Percentiles rank a stretch among this genome's conserved stretches.
These are phyloP conservation scores for Gymnogyps californianus DNA, from an alignment of 2,113 vertebrate genomes.

Conservation along the genomic window DNA sequence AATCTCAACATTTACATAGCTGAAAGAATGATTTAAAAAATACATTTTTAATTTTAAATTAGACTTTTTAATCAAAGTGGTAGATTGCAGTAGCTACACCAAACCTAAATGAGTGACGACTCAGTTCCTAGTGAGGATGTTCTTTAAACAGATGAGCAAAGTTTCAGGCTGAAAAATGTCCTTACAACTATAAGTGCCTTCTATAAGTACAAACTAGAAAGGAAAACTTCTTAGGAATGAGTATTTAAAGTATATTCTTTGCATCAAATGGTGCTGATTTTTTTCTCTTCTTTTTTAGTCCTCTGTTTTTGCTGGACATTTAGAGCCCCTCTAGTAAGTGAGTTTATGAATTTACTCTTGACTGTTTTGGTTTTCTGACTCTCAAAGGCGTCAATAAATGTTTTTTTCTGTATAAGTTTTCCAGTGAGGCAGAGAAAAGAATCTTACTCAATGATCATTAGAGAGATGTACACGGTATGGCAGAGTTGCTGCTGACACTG, in stretches of 20 bases:
- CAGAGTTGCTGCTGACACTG: not conserved
- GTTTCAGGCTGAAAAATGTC: not conserved
- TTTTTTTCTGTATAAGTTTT: not conserved
- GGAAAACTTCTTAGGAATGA: not conserved
- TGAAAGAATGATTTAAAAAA: constrained; percentile 1
- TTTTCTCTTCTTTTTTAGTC: not conserved
- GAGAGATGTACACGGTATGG: not conserved
- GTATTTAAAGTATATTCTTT: not conserved
- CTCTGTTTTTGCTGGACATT: not conserved
- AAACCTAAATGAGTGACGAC: not conserved
- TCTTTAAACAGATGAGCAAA: constrained; percentile 39
- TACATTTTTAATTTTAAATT: constrained; percentile 45
- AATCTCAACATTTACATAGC: not conserved
- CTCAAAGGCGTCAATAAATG: not conserved
- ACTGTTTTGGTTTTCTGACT: not conserved
- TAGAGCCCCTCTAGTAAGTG: not conserved
- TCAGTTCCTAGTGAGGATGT: not conserved
- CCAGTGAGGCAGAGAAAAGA: not conserved
- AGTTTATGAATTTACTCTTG: not conserved
- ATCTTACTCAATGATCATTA: not conserved
- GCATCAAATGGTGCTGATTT: not conserved
- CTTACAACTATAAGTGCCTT: not conserved
- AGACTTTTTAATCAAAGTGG: constrained; percentile 42
- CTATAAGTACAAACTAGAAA: not conserved
- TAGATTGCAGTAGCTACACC: not conserved